Conservation (phyloP, 2,888 invertebrate species). For the Invenusta paracnida region DNA sequence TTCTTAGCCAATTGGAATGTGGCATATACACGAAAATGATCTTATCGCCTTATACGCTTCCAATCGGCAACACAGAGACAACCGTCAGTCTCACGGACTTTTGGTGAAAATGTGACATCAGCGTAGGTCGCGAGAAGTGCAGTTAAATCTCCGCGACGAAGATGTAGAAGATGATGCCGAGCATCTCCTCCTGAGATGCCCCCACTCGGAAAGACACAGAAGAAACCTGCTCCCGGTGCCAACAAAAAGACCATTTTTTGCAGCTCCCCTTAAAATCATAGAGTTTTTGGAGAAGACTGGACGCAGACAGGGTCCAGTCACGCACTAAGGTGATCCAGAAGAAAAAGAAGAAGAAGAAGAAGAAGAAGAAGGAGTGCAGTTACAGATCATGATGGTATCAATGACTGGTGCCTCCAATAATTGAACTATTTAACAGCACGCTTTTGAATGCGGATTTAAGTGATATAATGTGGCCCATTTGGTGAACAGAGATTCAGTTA, state of each 20-base stretch:
- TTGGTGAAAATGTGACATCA: not conserved
- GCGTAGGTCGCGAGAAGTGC: not conserved
- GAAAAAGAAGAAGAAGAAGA: no score
- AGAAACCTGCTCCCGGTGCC: no score
- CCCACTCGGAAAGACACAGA: no score
- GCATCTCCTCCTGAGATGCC: no score
- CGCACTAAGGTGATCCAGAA: no score
- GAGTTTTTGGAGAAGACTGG: no score
- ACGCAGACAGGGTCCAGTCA: no score
- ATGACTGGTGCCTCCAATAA: not conserved
- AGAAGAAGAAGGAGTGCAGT: no score
- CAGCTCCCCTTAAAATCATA: no score
- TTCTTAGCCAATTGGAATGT: slow-evolving; percentile 9
- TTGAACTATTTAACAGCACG: slow-evolving; percentile 4
- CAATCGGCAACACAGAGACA: not conserved
- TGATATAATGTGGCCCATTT: slow-evolving; percentile 1
- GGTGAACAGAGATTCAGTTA: not conserved
- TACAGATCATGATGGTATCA: not conserved
- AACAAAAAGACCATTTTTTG: no score
- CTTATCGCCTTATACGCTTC: not conserved
- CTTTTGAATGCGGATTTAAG: slow-evolving; percentile 7
- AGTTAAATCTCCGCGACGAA: not conserved
- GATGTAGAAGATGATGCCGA: no score
- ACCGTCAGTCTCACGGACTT: not conserved
- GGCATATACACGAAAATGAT: slow-evolving; percentile 7